A percentile compares a stretch with the other conserved stretches of the same genome.
Conservation (phyloP, 1,140 invertebrate species). For the Eupristina koningsbergeri region DNA sequence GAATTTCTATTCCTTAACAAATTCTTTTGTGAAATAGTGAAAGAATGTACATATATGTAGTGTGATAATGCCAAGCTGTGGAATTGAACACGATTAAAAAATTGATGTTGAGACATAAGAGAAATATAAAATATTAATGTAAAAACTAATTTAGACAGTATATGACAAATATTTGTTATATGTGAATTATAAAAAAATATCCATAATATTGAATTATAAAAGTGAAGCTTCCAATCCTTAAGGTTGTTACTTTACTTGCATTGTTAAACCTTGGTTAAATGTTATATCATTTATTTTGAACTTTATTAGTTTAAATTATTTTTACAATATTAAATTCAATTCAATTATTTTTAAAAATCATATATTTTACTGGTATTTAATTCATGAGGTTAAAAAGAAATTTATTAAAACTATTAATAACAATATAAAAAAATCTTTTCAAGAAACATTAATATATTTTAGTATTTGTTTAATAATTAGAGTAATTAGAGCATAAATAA, state of each 20-base stretch:
- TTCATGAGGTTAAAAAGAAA: no score
- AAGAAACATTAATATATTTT: no score
- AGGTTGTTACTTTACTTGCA: constrained; percentile 35
- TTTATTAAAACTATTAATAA: no score
- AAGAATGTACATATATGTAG: constrained; percentile 1
- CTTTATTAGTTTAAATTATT: no score
- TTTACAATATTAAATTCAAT: constrained; percentile 16
- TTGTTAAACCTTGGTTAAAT: constrained; percentile 1
- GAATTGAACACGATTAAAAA: constrained; percentile 35
- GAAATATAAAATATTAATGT: constrained; percentile 31
- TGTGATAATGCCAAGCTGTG: constrained; percentile 7
- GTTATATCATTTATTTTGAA: no score
- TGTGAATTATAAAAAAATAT: constrained; percentile 39
- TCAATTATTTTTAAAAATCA: constrained; percentile 45
- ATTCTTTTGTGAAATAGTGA: background rate
- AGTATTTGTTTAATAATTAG: no score
- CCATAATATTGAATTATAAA: constrained; percentile 35
- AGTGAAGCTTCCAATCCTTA: constrained; percentile 44
- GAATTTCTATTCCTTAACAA: background rate
- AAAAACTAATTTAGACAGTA: constrained; percentile 13
- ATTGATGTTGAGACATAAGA: constrained; percentile 25
- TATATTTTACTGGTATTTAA: background rate
- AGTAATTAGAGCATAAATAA: no score
- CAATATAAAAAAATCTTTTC: no score
- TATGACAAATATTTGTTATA: constrained; percentile 40